These are phyloP conservation scores for Torymus texanus DNA, from an alignment of 2,888 invertebrate species.

Conservation along the genomic window DNA sequence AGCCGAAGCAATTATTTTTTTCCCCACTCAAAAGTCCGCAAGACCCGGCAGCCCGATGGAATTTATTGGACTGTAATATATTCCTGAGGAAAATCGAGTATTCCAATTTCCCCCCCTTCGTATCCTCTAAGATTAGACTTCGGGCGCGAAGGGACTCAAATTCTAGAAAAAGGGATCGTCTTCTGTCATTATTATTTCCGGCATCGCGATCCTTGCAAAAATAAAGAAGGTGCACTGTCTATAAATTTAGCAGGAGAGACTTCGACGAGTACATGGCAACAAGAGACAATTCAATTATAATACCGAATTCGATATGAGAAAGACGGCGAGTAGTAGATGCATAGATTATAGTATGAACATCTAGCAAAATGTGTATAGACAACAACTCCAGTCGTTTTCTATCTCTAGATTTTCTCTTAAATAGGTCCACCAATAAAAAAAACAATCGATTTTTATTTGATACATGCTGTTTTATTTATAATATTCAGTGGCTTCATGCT, in stretches of 20 bases:
- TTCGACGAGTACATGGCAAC: constrained; percentile 66
- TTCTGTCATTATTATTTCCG: too few relatives aligned
- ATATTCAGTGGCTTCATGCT: constrained; percentile 26
- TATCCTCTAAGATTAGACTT: constrained; percentile 30
- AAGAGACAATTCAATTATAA: constrained; percentile 69
- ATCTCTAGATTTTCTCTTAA: constrained; percentile 15
- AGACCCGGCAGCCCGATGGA: constrained; percentile 16
- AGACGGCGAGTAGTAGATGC: too few relatives aligned
- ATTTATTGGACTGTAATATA: constrained; percentile 45
- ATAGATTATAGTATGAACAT: too few relatives aligned
- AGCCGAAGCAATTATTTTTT: constrained; percentile 36
- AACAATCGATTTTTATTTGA: constrained; percentile 47
- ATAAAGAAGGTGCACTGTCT: constrained; percentile 34
- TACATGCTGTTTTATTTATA: constrained; percentile 34
- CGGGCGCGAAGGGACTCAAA: constrained; percentile 14
- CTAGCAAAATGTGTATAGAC: not conserved
- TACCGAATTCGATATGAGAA: constrained; percentile 62
- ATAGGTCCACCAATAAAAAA: constrained; percentile 14
- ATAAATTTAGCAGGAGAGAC: constrained; percentile 58
- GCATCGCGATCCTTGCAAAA: constrained; percentile 7
- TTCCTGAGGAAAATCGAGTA: constrained; percentile 26
- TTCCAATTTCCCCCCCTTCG: constrained; percentile 15
- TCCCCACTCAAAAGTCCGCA: not conserved
- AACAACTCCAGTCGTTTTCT: not conserved
- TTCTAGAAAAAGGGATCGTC: not conserved